Percentiles rank a stretch among this genome's conserved stretches.
Evolutionary conservation across 1,140 invertebrate species (phyloP).

Genomic region (Platyura marginata): DNA sequence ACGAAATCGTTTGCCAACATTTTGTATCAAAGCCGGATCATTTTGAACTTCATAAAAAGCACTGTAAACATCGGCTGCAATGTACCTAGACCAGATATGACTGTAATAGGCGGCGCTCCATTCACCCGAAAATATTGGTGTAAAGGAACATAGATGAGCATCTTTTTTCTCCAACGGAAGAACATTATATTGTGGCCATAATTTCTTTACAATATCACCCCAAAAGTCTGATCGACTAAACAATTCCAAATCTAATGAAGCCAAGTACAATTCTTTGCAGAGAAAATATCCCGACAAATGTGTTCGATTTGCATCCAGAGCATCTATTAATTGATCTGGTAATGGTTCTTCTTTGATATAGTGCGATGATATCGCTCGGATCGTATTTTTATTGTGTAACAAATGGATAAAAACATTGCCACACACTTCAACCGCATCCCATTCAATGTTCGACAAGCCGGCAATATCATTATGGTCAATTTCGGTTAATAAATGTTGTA

Average conservation of each 20-base stretch:
- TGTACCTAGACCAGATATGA: constrained; percentile 62
- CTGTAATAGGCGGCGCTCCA: constrained; percentile 61
- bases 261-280: constrained; percentile 63
- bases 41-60: constrained; percentile 54
- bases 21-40: constrained; percentile 27
- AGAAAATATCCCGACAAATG: constrained; percentile 64
- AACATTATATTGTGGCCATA: constrained; percentile 62
- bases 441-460: constrained; percentile 73
- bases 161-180: constrained; percentile 57
- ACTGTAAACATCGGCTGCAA: constrained; percentile 76
- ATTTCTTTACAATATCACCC: constrained; percentile 47
- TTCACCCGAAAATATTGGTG: constrained; percentile 47
- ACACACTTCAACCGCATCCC: constrained; percentile 70
- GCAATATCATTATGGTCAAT: constrained; percentile 66
- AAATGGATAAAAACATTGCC: constrained; percentile 66
- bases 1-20: constrained; percentile 51
- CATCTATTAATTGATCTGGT: constrained; percentile 40
- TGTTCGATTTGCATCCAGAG: constrained; percentile 38
- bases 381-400: constrained; percentile 48
- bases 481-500: constrained; percentile 66
- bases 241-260: constrained; percentile 69
- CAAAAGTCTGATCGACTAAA: constrained; percentile 62
- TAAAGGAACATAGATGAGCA: constrained; percentile 60
- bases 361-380: constrained; percentile 53
- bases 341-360: constrained; percentile 51